A percentile compares a stretch with the other conserved stretches of the same genome.
Evolutionary conservation across 2,888 invertebrate species (phyloP).

Genomic region (Rhagophthalmus giganteus): DNA sequence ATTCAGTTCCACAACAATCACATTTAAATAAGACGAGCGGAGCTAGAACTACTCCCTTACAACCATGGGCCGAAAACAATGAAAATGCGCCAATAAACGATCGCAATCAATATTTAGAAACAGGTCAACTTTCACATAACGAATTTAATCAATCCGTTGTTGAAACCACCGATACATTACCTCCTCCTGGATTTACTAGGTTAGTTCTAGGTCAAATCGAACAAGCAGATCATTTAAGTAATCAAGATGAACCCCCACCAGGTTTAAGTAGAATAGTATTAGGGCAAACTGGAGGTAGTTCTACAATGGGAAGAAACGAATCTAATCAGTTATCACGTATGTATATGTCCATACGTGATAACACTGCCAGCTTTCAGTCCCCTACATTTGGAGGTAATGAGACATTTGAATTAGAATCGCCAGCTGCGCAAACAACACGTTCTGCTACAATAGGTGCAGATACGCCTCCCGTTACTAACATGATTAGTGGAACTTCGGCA

Average conservation of each 20-base stretch:
- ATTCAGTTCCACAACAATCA: slow-evolving; percentile 48
- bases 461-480: slow-evolving; percentile 46
- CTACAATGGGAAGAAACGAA: slow-evolving; percentile 7
- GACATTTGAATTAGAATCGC: slow-evolving; percentile 38
- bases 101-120: slow-evolving; percentile 76
- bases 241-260: slow-evolving; percentile 63
- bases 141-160: slow-evolving; percentile 27
- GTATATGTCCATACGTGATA: too few relatives aligned
- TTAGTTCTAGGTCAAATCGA: slow-evolving; percentile 70
- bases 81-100: slow-evolving; percentile 70
- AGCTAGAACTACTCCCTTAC: slow-evolving; percentile 19
- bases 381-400: slow-evolving; percentile 32
- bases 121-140: slow-evolving; percentile 69
- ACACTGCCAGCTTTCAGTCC: neutral
- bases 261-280: slow-evolving; percentile 68
- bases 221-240: slow-evolving; percentile 39
- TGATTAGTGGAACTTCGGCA: slow-evolving; percentile 12
- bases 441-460: slow-evolving; percentile 55
- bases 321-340: slow-evolving; percentile 2
- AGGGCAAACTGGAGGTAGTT: slow-evolving; percentile 50
- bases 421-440: slow-evolving; percentile 42
- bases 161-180: slow-evolving; percentile 55
- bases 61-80: slow-evolving; percentile 55
- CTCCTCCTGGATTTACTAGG: slow-evolving; percentile 67
- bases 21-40: slow-evolving; percentile 14